These are phyloP conservation scores for Galerucella calmariensis DNA, from an alignment of 2,888 invertebrate species.

Conservation along the genomic window DNA sequence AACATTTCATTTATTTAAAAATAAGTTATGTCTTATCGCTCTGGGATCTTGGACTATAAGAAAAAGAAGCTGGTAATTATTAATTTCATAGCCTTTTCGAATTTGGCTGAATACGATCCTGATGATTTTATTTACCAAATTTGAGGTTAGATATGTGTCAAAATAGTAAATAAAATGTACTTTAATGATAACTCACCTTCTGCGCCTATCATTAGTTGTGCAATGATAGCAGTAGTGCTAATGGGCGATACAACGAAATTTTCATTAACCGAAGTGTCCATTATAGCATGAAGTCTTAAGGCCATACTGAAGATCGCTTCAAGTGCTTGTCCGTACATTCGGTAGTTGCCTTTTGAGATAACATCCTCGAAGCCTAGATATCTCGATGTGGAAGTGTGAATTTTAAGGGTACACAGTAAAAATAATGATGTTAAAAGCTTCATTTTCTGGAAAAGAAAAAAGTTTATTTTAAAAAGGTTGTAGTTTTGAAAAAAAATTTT, in stretches of 20 bases:
- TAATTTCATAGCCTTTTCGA: no score
- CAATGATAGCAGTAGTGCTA: conserved; percentile 60
- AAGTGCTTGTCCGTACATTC: conserved; percentile 50
- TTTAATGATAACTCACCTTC: conserved; percentile 49
- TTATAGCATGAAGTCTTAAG: conserved; percentile 56
- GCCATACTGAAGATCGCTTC: conserved; percentile 62
- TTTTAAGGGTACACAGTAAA: conserved; percentile 11
- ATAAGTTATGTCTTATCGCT: no score
- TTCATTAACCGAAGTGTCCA: conserved; percentile 49
- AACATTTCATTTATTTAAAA: no score
- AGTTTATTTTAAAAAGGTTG: neutral
- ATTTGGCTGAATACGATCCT: no score
- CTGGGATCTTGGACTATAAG: no score
- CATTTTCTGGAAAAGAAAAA: conserved; percentile 38
- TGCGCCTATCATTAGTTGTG: conserved; percentile 62
- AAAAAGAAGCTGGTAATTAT: no score
- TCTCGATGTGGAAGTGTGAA: neutral
- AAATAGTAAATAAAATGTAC: no score
- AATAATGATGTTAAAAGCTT: conserved; percentile 16
- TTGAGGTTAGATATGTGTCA: no score
- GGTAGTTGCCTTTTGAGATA: conserved; percentile 23
- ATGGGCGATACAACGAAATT: conserved; percentile 64
- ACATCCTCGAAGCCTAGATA: conserved; percentile 19
- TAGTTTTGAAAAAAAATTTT: neutral
- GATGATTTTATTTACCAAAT: no score